Evolutionary conservation across 64 coral and sea anemone genomes (phyloP).

Genomic region (Acropora yongei): DNA sequence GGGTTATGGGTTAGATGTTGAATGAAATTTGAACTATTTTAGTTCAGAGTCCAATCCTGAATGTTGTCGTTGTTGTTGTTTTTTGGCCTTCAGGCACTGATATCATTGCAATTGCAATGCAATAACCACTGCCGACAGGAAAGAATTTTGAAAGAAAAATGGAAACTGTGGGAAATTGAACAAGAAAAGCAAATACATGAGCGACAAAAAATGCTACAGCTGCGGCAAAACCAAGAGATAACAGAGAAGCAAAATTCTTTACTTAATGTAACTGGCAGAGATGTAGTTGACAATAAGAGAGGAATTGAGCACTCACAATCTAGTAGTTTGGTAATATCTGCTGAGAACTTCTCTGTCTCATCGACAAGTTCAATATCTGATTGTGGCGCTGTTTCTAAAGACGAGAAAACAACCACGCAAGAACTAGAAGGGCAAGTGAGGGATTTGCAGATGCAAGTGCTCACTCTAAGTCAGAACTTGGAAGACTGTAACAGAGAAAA

Average conservation of each 20-base stretch:
- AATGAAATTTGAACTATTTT: too few species aligned
- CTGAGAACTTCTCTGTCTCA: slow-evolving; percentile 91
- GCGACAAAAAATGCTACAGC: slow-evolving; percentile 1
- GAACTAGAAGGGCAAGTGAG: slow-evolving; percentile 70
- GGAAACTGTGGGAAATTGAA: slow-evolving; percentile 71
- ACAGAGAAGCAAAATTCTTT: slow-evolving; percentile 5
- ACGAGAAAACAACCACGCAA: slow-evolving; percentile 42
- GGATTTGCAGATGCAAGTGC: slow-evolving; percentile 92
- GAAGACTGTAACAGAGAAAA: slow-evolving; percentile 97
- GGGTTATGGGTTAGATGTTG: too few species aligned
- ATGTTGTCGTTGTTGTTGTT: not conserved
- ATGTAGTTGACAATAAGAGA: slow-evolving; percentile 60
- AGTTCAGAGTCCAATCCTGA: too few species aligned
- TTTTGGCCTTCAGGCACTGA: slow-evolving; percentile 65
- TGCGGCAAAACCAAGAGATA: slow-evolving; percentile 48
- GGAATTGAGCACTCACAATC: slow-evolving; percentile 25
- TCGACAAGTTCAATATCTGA: slow-evolving; percentile 79
- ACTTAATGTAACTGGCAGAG: not conserved
- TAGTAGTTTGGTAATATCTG: slow-evolving; percentile 85
- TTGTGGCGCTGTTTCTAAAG: slow-evolving; percentile 52
- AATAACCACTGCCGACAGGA: slow-evolving; percentile 83
- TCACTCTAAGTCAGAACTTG: slow-evolving; percentile 83
- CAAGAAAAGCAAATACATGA: slow-evolving; percentile 51
- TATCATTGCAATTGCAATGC: slow-evolving; percentile 92
- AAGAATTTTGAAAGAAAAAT: slow-evolving; percentile 88